These are phyloP conservation scores for Drosophila ezoana DNA, from an alignment of 2,888 invertebrate genomes.

Conservation along the genomic window DNA sequence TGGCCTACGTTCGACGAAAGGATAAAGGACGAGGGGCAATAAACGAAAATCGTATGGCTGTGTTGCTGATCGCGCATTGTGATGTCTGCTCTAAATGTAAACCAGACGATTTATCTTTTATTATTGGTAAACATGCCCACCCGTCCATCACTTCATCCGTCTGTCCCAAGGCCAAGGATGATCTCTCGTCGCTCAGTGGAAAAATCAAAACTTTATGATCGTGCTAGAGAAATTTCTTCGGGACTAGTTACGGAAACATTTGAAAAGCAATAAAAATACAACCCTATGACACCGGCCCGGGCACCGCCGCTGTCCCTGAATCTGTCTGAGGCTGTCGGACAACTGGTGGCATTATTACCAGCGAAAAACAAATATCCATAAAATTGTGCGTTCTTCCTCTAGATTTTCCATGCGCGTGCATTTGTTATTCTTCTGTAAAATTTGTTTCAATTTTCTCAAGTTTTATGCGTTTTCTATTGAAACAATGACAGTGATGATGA, in stretches of 20 bases:
- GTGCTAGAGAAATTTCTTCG: conserved; percentile 29
- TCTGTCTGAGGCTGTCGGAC: neutral
- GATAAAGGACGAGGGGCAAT: conserved; percentile 59
- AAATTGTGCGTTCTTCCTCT: conserved; percentile 67
- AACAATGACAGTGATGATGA: conserved; percentile 61
- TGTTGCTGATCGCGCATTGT: conserved; percentile 74
- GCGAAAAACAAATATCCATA: conserved; percentile 72
- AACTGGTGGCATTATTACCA: conserved; percentile 71
- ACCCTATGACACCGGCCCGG: conserved; percentile 58
- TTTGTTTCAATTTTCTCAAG: conserved; percentile 69
- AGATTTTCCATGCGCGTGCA: conserved; percentile 52
- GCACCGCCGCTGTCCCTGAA: neutral
- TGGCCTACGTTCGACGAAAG: conserved; percentile 61
- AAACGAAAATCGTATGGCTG: conserved; percentile 62
- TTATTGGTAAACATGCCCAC: conserved; percentile 73
- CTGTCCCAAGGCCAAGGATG: conserved; percentile 76
- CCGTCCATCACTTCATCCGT: conserved; percentile 1
- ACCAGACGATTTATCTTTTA: conserved; percentile 79
- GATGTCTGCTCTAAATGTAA: conserved; percentile 80
- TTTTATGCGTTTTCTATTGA: conserved; percentile 82
- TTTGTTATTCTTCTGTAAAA: conserved; percentile 66
- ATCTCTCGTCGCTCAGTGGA: conserved; percentile 55
- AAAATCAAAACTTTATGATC: conserved; percentile 78
- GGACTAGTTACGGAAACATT: conserved; percentile 73
- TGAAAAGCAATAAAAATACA: conserved; percentile 77